A percentile compares a stretch with the other conserved stretches of the same genome.
These are phyloP conservation scores for Scortum barcoo DNA, from an alignment of 2,113 vertebrate genomes.

Conservation along the genomic window DNA sequence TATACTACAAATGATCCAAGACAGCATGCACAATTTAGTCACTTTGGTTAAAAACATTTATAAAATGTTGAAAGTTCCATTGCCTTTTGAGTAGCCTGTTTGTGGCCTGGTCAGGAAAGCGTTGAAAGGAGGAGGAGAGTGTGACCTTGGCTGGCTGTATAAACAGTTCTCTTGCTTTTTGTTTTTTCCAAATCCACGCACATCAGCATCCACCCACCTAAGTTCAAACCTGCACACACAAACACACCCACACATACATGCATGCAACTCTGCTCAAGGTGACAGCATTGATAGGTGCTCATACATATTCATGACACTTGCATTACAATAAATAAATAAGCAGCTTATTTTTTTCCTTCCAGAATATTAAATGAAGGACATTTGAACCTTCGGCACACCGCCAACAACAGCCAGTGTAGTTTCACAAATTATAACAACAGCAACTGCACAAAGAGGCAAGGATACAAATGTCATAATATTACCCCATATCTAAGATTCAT, in stretches of 20 bases:
- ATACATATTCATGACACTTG: conserved; percentile 74
- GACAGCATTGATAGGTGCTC: conserved; percentile 68
- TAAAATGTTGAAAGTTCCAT: background rate
- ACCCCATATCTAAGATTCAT: conserved; percentile 58
- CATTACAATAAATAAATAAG: conserved; percentile 80
- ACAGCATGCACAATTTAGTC: background rate
- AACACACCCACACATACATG: background rate
- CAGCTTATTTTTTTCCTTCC: conserved; percentile 63
- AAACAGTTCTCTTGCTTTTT: conserved; percentile 42
- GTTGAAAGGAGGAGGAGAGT: background rate
- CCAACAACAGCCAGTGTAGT: conserved; percentile 31
- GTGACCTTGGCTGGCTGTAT: conserved; percentile 50
- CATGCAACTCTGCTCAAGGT: conserved; percentile 61
- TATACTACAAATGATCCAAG: background rate
- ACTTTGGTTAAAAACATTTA: background rate
- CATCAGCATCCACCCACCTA: background rate
- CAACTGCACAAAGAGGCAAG: conserved; percentile 20
- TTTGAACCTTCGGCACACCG: conserved; percentile 46
- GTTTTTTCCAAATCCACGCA: conserved; percentile 40
- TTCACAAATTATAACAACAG: conserved; percentile 36
- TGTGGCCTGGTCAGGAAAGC: conserved; percentile 22
- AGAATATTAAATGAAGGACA: conserved; percentile 73
- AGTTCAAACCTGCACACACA: background rate
- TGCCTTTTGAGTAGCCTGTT: background rate
- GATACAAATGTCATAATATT: conserved; percentile 57